These are phyloP conservation scores for Orthosia incerta DNA, from an alignment of 2,888 invertebrate genomes.

Conservation along the genomic window DNA sequence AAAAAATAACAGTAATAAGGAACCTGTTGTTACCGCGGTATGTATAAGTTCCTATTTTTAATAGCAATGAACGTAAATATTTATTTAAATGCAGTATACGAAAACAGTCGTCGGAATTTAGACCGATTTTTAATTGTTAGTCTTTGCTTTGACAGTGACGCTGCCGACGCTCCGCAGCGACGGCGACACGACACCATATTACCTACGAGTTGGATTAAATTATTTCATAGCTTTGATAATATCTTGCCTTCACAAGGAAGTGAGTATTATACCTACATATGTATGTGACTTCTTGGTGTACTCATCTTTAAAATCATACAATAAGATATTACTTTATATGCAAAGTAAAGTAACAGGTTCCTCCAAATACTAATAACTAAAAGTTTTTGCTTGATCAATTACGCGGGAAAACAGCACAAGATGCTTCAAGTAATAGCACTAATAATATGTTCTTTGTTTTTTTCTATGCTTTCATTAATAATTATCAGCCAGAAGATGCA, in stretches of 20 bases:
- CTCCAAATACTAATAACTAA: not conserved
- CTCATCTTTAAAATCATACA: not conserved
- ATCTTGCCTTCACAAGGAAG: not conserved
- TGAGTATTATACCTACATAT: not conserved
- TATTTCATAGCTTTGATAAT: not conserved
- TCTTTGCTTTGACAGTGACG: conserved; percentile 3
- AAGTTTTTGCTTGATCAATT: no score
- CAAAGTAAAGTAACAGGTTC: not conserved
- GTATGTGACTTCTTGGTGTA: not conserved
- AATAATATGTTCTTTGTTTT: conserved; percentile 22
- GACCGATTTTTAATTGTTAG: not conserved
- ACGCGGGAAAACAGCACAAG: not conserved
- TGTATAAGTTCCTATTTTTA: not conserved
- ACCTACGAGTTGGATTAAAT: not conserved
- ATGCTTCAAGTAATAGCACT: conserved; percentile 17
- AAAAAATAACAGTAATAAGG: not conserved
- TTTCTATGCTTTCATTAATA: conserved; percentile 50
- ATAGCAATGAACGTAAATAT: no score
- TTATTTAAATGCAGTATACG: not conserved
- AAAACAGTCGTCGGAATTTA: not conserved
- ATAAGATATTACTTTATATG: not conserved
- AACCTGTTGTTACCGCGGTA: not conserved
- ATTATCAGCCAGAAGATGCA: conserved; percentile 66
- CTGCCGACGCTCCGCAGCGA: not conserved
- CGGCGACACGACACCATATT: not conserved